Conservation (phyloP, 2,113 vertebrate species). For the Columbina picui region DNA sequence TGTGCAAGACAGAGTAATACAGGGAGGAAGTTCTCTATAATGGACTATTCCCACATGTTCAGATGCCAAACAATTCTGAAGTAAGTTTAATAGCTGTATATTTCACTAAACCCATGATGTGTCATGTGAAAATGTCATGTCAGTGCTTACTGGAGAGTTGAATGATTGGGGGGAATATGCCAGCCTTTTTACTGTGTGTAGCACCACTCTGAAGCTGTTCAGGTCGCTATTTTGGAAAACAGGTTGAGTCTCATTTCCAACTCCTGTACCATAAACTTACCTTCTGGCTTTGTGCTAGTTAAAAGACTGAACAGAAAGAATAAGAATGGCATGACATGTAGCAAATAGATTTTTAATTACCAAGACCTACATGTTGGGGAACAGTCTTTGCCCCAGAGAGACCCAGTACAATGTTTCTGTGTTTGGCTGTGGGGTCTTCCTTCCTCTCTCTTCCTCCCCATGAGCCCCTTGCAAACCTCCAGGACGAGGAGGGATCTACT, state of each 20-base stretch:
- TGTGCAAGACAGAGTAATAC: not conserved
- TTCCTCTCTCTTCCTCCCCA: no score
- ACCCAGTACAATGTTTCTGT: not conserved
- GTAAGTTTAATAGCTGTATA: not conserved
- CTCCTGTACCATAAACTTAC: not conserved
- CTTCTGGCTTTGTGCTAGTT: not conserved
- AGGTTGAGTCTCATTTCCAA: not conserved
- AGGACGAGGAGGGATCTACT: fast-evolving
- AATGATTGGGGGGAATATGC: not conserved
- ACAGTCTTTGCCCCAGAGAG: not conserved
- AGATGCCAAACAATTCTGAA: not conserved
- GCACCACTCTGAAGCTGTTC: not conserved
- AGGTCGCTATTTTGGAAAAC: not conserved
- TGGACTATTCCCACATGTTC: not conserved
- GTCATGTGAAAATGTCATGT: fast-evolving
- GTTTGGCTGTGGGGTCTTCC: not conserved
- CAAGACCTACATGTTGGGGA: not conserved
- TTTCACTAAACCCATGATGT: not conserved
- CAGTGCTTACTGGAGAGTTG: not conserved
- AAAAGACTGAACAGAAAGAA: not conserved
- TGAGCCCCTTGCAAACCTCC: not conserved
- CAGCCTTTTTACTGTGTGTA: not conserved
- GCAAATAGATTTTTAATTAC: not conserved
- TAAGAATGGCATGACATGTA: not conserved
- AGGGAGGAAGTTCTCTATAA: not conserved